A percentile compares a stretch with the other conserved stretches of the same genome.
phyloP scores from a whole-genome alignment of 2,888 invertebrate genomes.

The Brenthis hecate region DNA sequence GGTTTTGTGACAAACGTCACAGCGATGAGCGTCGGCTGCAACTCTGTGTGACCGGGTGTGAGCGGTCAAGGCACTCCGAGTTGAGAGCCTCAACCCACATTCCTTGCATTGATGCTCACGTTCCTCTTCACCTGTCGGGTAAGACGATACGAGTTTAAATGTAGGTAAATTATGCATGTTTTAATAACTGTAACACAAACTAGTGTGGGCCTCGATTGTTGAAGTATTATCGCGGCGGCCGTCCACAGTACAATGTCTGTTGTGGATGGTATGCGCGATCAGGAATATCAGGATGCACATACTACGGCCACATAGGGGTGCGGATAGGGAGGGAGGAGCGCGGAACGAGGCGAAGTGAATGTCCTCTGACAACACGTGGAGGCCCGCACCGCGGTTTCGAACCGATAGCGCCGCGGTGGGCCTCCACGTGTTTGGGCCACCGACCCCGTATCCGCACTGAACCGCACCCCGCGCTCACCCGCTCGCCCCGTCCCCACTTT shows the following conservation, averaged over 20 bases:
- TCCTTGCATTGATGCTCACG: conserved; percentile 84
- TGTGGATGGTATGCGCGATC: conserved; percentile 74
- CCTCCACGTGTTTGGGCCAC: conserved; percentile 78
- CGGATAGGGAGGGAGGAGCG: conserved; percentile 58
- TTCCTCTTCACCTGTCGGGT: conserved; percentile 79
- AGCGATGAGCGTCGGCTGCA: conserved; percentile 89
- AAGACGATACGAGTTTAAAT: conserved; percentile 57
- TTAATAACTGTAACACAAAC: conserved; percentile 17
- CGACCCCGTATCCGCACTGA: conserved; percentile 64
- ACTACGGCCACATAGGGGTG: conserved; percentile 62
- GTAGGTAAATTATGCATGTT: conserved; percentile 25
- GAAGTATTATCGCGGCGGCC: conserved; percentile 57
- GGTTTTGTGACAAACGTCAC: conserved; percentile 94
- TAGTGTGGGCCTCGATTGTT: conserved; percentile 37
- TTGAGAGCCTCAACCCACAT: conserved; percentile 88
- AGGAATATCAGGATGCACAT: conserved; percentile 78
- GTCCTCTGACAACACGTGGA: conserved; percentile 74
- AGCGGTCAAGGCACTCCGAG: conserved; percentile 89
- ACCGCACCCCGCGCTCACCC: conserved; percentile 53
- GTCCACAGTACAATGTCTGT: conserved; percentile 72
- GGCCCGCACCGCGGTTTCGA: conserved; percentile 74
- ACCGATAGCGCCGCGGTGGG: conserved; percentile 68
- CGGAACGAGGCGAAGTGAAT: conserved; percentile 69
- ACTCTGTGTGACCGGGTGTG: conserved; percentile 81
- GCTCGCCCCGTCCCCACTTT: conserved; percentile 53